Percentiles rank a stretch among this genome's conserved stretches.
Conservation (phyloP, 2,888 invertebrate species). For the Phengaris arion region DNA sequence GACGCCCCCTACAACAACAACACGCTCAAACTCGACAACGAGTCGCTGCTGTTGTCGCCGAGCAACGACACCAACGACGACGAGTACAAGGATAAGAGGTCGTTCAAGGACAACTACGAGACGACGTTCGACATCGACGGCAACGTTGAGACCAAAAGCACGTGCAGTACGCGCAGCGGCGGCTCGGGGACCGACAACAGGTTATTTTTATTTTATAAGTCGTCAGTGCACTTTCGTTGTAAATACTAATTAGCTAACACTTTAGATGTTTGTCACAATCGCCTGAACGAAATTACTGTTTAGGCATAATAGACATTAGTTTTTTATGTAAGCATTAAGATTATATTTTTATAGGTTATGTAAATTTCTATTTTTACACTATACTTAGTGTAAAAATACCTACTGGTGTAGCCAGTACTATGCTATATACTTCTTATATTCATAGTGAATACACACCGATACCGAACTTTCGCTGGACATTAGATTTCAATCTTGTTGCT, state of each 20-base stretch:
- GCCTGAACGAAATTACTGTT: neutral
- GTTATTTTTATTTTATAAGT: constrained; percentile 65
- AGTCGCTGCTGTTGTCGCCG: constrained; percentile 68
- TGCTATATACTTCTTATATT: too few species aligned
- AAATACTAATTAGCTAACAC: constrained; percentile 28
- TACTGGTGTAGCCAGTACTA: too few species aligned
- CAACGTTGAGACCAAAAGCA: constrained; percentile 94
- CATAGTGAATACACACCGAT: too few species aligned
- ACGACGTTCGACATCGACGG: constrained; percentile 95
- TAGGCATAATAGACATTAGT: neutral
- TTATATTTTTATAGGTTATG: too few species aligned
- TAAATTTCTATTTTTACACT: too few species aligned
- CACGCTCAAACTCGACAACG: constrained; percentile 72
- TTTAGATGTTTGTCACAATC: neutral
- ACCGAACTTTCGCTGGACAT: too few species aligned
- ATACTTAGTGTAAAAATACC: too few species aligned
- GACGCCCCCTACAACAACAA: constrained; percentile 71
- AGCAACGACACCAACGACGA: constrained; percentile 54
- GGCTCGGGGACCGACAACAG: constrained; percentile 89
- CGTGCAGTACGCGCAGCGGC: constrained; percentile 88
- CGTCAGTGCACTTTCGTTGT: constrained; percentile 18
- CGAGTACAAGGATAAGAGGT: constrained; percentile 14
- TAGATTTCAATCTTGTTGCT: too few species aligned
- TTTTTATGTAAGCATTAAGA: too few species aligned
- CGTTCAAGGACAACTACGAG: constrained; percentile 85